A percentile compares a stretch with the other conserved stretches of the same genome.
Evolutionary conservation across 2,888 invertebrate genomes (phyloP).

Genomic region (Dioctria rufipes): DNA sequence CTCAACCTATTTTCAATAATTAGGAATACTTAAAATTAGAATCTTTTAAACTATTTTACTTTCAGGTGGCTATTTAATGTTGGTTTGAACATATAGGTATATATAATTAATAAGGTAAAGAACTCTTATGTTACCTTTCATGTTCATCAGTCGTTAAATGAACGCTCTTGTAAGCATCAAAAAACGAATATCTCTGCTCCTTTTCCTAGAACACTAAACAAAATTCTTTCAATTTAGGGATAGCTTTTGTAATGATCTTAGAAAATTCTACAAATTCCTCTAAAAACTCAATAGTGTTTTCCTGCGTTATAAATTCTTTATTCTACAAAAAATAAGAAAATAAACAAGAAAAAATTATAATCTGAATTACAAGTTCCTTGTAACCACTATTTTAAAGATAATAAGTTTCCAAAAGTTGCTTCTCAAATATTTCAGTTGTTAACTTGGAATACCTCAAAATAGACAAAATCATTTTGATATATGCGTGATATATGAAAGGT

Average conservation of each 20-base stretch:
- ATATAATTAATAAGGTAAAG: not conserved
- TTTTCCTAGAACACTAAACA: constrained; percentile 87
- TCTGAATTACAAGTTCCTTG: constrained; percentile 68
- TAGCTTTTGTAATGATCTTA: constrained; percentile 66
- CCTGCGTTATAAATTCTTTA: constrained; percentile 75
- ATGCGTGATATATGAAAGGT: not conserved
- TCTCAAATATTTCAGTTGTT: constrained; percentile 63
- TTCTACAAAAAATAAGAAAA: constrained; percentile 63
- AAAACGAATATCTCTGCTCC: constrained; percentile 81
- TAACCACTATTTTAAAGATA: constrained; percentile 67
- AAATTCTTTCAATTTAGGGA: constrained; percentile 80
- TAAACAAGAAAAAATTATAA: constrained; percentile 39
- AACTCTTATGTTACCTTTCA: constrained; percentile 64
- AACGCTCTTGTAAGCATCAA: constrained; percentile 79
- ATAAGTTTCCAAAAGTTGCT: constrained; percentile 68
- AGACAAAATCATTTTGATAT: not conserved
- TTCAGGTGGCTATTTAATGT: too few species aligned
- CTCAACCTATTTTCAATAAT: too few species aligned
- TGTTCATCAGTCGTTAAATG: constrained; percentile 69
- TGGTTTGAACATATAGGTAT: too few species aligned
- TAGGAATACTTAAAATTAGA: too few species aligned
- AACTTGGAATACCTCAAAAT: not conserved
- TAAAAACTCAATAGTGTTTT: constrained; percentile 80
- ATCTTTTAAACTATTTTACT: too few species aligned
- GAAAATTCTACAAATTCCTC: constrained; percentile 77